Evolutionary conservation across 2,797 vertebrate genomes (phyloP).

Genomic region (Sebastolobus alascanus): DNA sequence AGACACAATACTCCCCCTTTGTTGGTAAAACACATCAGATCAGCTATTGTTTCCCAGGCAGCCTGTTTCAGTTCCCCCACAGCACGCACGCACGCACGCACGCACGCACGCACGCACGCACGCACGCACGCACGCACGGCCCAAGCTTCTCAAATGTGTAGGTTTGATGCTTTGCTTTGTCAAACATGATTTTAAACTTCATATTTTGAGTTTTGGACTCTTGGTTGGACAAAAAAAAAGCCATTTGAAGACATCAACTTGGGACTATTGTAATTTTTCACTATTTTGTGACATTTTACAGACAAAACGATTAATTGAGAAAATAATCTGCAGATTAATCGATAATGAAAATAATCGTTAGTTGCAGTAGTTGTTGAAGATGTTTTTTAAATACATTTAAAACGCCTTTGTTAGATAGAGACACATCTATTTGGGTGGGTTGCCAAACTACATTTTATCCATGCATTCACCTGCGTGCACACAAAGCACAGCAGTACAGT

Average conservation of each 20-base stretch:
- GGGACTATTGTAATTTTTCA: neutral
- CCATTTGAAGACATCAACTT: neutral
- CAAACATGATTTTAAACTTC: neutral
- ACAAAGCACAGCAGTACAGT: neutral
- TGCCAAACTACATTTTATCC: neutral
- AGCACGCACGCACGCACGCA: neutral
- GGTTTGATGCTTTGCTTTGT: neutral
- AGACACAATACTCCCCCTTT: conserved; percentile 56
- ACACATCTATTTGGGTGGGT: neutral
- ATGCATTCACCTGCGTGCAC: neutral
- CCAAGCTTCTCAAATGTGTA: neutral
- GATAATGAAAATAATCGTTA: neutral
- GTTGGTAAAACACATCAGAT: conserved; percentile 46
- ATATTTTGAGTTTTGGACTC: neutral
- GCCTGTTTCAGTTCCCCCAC: conserved; percentile 40
- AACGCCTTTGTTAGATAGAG: neutral
- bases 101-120: no score
- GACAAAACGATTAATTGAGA: neutral
- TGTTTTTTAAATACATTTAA: neutral
- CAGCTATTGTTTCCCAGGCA: conserved; percentile 56
- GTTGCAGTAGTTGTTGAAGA: neutral
- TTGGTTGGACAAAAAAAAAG: no score
- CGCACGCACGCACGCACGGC: no score
- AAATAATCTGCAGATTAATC: neutral
- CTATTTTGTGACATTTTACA: neutral